Conservation (phyloP, 2,797 vertebrate genomes). For the Aulostomus chinensis region DNA sequence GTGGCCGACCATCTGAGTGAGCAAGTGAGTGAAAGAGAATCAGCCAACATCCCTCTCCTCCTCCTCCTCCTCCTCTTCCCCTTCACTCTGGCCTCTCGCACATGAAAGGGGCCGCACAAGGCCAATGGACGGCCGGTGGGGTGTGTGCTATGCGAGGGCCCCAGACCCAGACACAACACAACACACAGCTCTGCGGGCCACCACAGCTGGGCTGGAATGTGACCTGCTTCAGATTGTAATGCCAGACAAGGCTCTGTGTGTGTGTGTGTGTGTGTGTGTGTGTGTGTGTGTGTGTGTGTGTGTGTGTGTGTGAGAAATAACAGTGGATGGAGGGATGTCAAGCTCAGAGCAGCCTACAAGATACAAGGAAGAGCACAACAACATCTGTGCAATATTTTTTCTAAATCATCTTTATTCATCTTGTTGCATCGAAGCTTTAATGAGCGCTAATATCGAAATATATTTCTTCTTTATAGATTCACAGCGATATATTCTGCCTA, state of each 20-base stretch:
- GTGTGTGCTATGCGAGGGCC: slow-evolving; percentile 77
- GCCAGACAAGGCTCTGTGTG: slow-evolving; percentile 51
- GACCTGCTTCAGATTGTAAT: slow-evolving; percentile 78
- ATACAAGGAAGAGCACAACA: not conserved
- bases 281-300: slow-evolving; percentile 20
- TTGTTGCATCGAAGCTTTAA: slow-evolving; percentile 8
- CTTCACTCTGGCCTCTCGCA: slow-evolving; percentile 70
- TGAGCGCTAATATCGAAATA: slow-evolving; percentile 38
- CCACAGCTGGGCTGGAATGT: slow-evolving; percentile 85
- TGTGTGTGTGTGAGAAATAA: slow-evolving; percentile 17
- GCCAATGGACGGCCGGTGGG: slow-evolving; percentile 68
- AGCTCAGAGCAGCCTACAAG: slow-evolving; percentile 20
- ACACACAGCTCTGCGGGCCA: slow-evolving; percentile 75
- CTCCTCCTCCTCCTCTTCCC: slow-evolving; percentile 55
- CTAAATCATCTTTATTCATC: slow-evolving; percentile 64
- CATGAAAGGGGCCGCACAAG: slow-evolving; percentile 73
- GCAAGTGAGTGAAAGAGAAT: slow-evolving; percentile 31
- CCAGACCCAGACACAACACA: slow-evolving; percentile 87
- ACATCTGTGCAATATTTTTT: slow-evolving; percentile 14
- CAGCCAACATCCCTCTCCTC: slow-evolving; percentile 46
- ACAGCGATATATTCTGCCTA: slow-evolving; percentile 27
- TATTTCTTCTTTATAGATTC: slow-evolving; percentile 34
- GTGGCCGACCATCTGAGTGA: slow-evolving; percentile 41
- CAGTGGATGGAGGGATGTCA: slow-evolving; percentile 47
- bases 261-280: slow-evolving; percentile 17